These are phyloP conservation scores for Neocrepidodera transversa DNA, from an alignment of 2,888 invertebrate genomes.

Conservation along the genomic window DNA sequence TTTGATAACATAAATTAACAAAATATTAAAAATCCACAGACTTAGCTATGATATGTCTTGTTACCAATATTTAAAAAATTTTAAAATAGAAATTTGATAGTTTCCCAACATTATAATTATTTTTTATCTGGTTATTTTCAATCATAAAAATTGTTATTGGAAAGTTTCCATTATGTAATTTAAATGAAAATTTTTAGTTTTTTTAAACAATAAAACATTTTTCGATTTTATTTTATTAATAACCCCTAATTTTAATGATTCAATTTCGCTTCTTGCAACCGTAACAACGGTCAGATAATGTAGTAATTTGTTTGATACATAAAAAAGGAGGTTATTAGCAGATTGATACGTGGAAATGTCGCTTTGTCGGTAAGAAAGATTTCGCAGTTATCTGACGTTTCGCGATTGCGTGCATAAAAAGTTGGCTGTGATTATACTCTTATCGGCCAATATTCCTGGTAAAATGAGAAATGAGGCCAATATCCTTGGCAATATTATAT, in stretches of 20 bases:
- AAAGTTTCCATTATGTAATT: too few species aligned
- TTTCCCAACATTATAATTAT: too few species aligned
- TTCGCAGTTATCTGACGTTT: conserved; percentile 10
- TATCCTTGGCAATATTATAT: neutral
- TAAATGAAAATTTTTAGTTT: too few species aligned
- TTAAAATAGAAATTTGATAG: too few species aligned
- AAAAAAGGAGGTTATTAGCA: conserved; percentile 10
- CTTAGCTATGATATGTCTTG: too few species aligned
- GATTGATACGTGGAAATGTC: conserved; percentile 20
- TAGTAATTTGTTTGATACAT: neutral
- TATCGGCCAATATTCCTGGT: conserved; percentile 2
- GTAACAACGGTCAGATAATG: neutral
- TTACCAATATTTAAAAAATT: too few species aligned
- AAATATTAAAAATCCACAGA: too few species aligned
- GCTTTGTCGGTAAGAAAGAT: conserved; percentile 26
- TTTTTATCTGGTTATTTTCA: too few species aligned
- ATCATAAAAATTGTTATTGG: too few species aligned
- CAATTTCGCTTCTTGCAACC: neutral
- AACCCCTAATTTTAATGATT: neutral
- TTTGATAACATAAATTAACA: too few species aligned
- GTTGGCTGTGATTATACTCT: neutral
- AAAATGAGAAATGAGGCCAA: conserved; percentile 4
- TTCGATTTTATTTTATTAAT: too few species aligned
- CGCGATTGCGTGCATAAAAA: conserved; percentile 15
- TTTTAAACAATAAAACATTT: too few species aligned